phyloP scores from a whole-genome alignment of 1,140 invertebrate species.

The Drosophila hydei region DNA sequence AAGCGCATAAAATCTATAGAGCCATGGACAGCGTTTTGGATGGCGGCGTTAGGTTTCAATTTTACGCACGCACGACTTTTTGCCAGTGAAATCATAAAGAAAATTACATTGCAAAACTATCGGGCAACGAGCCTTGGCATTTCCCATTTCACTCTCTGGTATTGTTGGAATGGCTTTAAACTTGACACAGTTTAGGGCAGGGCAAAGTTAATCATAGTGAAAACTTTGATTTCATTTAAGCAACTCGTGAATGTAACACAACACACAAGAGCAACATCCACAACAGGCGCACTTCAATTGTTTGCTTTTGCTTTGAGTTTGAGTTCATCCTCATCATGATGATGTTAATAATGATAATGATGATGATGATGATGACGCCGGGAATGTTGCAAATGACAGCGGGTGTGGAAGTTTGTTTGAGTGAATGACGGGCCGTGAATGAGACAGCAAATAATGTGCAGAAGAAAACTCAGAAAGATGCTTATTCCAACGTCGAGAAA shows the following conservation, averaged over 20 bases:
- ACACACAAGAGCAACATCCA: constrained; percentile 54
- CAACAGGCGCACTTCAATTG: constrained; percentile 58
- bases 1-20: constrained; percentile 52
- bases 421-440: constrained; percentile 40
- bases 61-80: constrained; percentile 76
- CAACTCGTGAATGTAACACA: constrained; percentile 41
- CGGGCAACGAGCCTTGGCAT: constrained; percentile 63
- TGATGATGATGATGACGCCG: not conserved
- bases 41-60: constrained; percentile 55
- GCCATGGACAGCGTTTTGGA: constrained; percentile 14
- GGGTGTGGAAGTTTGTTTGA: constrained; percentile 39
- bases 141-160: constrained; percentile 9
- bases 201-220: constrained; percentile 63
- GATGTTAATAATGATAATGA: constrained; percentile 7
- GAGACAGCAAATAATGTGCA: constrained; percentile 45
- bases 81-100: constrained; percentile 65
- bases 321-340: constrained; percentile 12
- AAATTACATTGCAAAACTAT: constrained; percentile 64
- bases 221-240: constrained; percentile 69
- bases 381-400: constrained; percentile 15
- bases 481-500: constrained; percentile 35
- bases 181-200: constrained; percentile 57
- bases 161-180: constrained; percentile 52
- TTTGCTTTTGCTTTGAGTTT: constrained; percentile 48
- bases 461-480: constrained; percentile 37